phyloP scores from a whole-genome alignment of 2,888 invertebrate species.

The Leistus spinibarbis region DNA sequence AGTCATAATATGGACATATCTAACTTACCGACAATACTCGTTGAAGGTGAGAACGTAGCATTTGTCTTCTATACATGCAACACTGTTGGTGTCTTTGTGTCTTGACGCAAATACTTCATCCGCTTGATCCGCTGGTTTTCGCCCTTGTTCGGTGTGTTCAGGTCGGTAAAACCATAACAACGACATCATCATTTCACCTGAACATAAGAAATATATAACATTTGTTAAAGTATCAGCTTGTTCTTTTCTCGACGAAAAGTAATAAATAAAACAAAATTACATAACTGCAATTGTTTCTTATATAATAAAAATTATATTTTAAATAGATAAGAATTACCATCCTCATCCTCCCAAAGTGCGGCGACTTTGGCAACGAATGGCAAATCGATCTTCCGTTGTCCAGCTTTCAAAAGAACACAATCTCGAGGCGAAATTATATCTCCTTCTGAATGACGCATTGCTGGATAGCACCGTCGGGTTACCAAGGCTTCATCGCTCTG shows the following conservation, averaged over 20 bases:
- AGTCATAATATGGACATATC: background rate
- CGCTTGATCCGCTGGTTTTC: slow-evolving; percentile 77
- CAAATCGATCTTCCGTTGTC: slow-evolving; percentile 79
- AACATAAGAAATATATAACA: slow-evolving; percentile 43
- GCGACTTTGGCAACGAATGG: slow-evolving; percentile 96
- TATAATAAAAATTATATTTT: background rate
- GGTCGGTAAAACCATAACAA: slow-evolving; percentile 97
- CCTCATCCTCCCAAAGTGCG: slow-evolving; percentile 92
- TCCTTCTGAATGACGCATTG: slow-evolving; percentile 89
- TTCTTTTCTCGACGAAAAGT: no score
- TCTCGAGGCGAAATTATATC: slow-evolving; percentile 86
- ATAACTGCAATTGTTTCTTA: no score
- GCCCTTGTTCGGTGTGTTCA: slow-evolving; percentile 92
- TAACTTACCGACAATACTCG: slow-evolving; percentile 90
- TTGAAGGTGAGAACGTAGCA: slow-evolving; percentile 95
- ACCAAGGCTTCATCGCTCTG: slow-evolving; percentile 79
- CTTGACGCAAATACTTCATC: slow-evolving; percentile 96
- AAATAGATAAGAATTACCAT: slow-evolving; percentile 67
- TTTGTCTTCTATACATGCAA: slow-evolving; percentile 97
- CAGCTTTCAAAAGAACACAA: slow-evolving; percentile 90
- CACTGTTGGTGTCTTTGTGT: slow-evolving; percentile 93
- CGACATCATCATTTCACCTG: slow-evolving; percentile 98
- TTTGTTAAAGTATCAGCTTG: no score
- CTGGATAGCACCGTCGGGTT: slow-evolving; percentile 82
- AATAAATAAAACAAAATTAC: no score